These are phyloP conservation scores for Craterocephalus amniculus DNA, from an alignment of 2,797 vertebrate species.

Conservation along the genomic window DNA sequence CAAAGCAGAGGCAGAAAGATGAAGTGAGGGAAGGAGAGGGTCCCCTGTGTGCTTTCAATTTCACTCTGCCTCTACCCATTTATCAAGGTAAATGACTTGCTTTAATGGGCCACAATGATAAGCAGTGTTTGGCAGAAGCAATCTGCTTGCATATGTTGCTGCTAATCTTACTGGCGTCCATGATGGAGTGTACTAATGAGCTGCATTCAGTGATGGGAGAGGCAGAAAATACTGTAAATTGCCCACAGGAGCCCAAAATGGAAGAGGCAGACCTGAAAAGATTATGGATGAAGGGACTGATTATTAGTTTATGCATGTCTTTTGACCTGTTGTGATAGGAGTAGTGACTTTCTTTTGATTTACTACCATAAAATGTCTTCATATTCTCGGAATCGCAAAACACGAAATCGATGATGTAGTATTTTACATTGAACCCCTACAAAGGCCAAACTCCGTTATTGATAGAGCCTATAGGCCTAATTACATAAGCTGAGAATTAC, in stretches of 20 bases:
- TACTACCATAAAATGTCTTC: background rate
- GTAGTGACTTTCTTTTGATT: background rate
- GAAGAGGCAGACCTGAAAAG: conserved; percentile 6
- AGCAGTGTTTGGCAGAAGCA: conserved; percentile 76
- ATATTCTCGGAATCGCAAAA: background rate
- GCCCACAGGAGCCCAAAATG: conserved; percentile 39
- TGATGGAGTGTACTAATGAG: conserved; percentile 76
- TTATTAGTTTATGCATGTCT: conserved; percentile 2
- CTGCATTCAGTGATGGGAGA: conserved; percentile 63
- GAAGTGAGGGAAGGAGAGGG: conserved; percentile 36
- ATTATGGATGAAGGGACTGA: conserved; percentile 48
- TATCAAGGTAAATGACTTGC: conserved; percentile 73
- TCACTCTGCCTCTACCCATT: conserved; percentile 64
- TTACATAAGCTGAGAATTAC: conserved; percentile 2
- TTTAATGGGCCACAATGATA: conserved; percentile 75
- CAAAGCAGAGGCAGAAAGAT: conserved; percentile 34
- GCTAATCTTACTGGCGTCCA: conserved; percentile 65
- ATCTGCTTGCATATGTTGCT: conserved; percentile 70
- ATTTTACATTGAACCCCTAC: background rate
- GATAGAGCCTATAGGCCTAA: background rate
- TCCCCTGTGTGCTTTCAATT: conserved; percentile 60
- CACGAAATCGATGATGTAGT: background rate
- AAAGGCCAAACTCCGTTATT: conserved; percentile 1
- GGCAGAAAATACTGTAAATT: conserved; percentile 46
- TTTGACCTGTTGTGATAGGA: conserved; percentile 3